A percentile compares a stretch with the other conserved stretches of the same genome.
These are phyloP conservation scores for Pholis gunnellus DNA, from an alignment of 2,113 vertebrate genomes.

Conservation along the genomic window DNA sequence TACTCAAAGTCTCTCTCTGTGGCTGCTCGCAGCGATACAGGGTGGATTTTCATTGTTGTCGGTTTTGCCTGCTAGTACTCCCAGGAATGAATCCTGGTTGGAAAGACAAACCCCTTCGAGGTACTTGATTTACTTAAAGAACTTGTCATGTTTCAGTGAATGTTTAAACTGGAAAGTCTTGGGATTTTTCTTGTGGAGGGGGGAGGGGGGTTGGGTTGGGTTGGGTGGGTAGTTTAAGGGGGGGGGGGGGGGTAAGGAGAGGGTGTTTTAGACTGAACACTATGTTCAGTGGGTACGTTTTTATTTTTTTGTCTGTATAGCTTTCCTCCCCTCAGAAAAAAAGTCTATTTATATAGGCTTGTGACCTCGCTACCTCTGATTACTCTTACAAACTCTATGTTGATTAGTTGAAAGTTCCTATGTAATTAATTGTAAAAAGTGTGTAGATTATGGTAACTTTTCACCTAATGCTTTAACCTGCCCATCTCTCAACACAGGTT, in stretches of 20 bases:
- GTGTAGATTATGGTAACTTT: slow-evolving; percentile 89
- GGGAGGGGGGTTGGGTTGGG: slow-evolving; percentile 48
- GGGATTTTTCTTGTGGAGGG: slow-evolving; percentile 81
- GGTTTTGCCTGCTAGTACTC: slow-evolving; percentile 69
- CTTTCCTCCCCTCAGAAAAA: slow-evolving; percentile 87
- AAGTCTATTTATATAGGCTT: slow-evolving; percentile 84
- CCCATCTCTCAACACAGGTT: slow-evolving; percentile 88
- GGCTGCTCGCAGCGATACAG: slow-evolving; percentile 46
- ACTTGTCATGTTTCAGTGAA: slow-evolving; percentile 90
- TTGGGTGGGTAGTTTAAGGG: slow-evolving; percentile 28
- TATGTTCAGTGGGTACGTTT: slow-evolving; percentile 88
- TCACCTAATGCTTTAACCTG: slow-evolving; percentile 89
- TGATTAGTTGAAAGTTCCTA: slow-evolving; percentile 88
- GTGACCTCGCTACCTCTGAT: slow-evolving; percentile 95
- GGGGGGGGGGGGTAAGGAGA: slow-evolving; percentile 61
- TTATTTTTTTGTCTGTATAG: slow-evolving; percentile 87
- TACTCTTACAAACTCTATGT: slow-evolving; percentile 90
- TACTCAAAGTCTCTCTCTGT: slow-evolving; percentile 50
- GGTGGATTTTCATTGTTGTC: slow-evolving; percentile 56
- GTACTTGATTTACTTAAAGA: slow-evolving; percentile 92
- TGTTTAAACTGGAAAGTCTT: slow-evolving; percentile 92
- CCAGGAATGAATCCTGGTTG: slow-evolving; percentile 62
- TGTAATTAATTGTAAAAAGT: slow-evolving; percentile 94
- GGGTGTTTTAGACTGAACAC: slow-evolving; percentile 85
- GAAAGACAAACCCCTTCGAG: slow-evolving; percentile 82